These are phyloP conservation scores for Dicrurus megarhynchus DNA, from an alignment of 2,113 vertebrate genomes.

Conservation along the genomic window DNA sequence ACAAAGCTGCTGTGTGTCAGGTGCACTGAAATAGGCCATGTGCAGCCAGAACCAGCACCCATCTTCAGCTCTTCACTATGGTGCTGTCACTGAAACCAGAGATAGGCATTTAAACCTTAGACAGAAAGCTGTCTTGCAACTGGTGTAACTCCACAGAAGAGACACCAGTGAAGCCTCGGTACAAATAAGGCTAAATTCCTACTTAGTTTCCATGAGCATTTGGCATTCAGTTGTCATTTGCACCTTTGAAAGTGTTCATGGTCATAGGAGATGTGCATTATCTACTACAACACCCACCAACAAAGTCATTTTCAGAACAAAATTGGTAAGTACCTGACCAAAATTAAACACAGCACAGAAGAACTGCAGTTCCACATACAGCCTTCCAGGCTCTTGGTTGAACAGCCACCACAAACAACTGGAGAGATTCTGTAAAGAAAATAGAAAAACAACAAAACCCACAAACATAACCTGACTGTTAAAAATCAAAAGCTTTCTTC, in stretches of 20 bases:
- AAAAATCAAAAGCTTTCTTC: constrained; percentile 7
- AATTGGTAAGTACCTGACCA: constrained; percentile 84
- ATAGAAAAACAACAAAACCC: background rate
- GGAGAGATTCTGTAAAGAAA: constrained; percentile 85
- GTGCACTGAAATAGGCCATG: background rate
- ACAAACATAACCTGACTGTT: background rate
- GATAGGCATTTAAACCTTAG: background rate
- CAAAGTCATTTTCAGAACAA: background rate
- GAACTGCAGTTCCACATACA: constrained; percentile 94
- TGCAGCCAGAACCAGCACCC: background rate
- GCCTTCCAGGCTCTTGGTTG: constrained; percentile 83
- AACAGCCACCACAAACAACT: constrained; percentile 95
- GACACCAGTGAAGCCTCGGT: background rate
- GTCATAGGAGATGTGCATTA: background rate
- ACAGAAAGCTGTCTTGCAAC: background rate
- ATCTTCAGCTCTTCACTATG: background rate
- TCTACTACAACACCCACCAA: background rate
- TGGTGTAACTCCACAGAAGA: background rate
- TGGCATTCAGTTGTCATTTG: background rate
- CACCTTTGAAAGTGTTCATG: background rate
- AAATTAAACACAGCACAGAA: constrained; percentile 94
- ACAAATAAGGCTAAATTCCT: background rate
- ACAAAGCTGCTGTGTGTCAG: background rate
- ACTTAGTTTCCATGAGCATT: background rate
- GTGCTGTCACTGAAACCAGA: background rate